Evolutionary conservation across 2,113 vertebrate genomes (phyloP).

Genomic region (Athene noctua): DNA sequence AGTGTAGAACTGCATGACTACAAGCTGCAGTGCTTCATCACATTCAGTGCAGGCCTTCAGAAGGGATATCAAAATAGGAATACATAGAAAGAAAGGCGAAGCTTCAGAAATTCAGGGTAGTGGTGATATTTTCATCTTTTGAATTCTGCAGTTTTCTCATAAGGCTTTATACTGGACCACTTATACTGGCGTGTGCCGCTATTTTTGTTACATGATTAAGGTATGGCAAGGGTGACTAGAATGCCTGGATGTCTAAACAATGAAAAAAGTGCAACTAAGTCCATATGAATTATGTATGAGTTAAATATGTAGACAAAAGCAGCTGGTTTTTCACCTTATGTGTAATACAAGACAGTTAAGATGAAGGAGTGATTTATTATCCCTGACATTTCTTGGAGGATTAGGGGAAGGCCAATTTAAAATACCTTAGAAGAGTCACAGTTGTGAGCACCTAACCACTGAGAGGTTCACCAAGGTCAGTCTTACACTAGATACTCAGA

Average conservation of each 20-base stretch:
- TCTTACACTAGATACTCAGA: background rate
- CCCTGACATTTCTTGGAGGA: background rate
- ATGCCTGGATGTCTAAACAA: background rate
- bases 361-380: background rate
- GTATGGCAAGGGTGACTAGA: background rate
- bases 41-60: background rate
- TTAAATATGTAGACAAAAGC: background rate
- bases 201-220: background rate
- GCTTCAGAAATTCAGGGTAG: background rate
- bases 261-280: background rate
- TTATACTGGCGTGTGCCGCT: background rate
- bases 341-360: background rate
- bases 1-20: background rate
- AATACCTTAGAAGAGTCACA: background rate
- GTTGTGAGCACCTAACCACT: background rate
- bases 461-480: background rate
- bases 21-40: background rate
- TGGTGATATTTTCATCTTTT: background rate
- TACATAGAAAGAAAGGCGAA: background rate
- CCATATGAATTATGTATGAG: background rate
- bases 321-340: background rate
- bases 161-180: background rate
- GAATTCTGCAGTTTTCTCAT: rapidly evolving
- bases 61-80: background rate
- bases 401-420: background rate